Conservation (phyloP, 2,113 vertebrate species). For the Stictonetta naevosa region DNA sequence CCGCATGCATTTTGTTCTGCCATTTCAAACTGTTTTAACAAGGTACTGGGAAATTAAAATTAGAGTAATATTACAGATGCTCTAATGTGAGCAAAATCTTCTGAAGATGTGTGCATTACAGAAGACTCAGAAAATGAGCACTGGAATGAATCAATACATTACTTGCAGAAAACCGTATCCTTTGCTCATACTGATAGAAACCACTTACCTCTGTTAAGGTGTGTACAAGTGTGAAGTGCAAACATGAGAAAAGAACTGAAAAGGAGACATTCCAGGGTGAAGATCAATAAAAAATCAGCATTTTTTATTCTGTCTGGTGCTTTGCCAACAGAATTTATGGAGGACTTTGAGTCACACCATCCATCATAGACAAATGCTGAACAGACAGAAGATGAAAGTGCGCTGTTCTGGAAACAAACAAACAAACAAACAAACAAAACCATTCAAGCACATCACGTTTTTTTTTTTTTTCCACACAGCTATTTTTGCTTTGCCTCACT, state of each 20-base stretch:
- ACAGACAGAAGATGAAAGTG: background rate
- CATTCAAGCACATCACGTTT: background rate
- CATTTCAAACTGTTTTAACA: background rate
- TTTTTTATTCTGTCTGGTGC: background rate
- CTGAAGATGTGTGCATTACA: background rate
- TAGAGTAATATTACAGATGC: background rate
- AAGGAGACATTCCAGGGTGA: background rate
- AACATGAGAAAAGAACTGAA: background rate
- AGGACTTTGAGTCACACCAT: background rate
- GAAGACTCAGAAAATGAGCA: background rate
- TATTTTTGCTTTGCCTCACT: background rate
- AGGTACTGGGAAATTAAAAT: background rate
- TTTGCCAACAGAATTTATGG: background rate
- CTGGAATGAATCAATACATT: background rate
- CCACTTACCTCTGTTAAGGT: background rate
- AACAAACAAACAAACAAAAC: too few relatives aligned
- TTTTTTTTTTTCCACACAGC: background rate
- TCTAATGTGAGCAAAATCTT: background rate
- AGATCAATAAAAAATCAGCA: constrained; percentile 11
- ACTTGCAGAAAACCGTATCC: rapidly evolving
- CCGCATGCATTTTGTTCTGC: background rate
- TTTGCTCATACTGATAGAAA: background rate
- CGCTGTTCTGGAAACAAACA: background rate
- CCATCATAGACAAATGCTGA: background rate
- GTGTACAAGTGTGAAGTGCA: background rate